These are phyloP conservation scores for Cynocephalus volans DNA, from an alignment of 2,113 vertebrate species.

Conservation along the genomic window DNA sequence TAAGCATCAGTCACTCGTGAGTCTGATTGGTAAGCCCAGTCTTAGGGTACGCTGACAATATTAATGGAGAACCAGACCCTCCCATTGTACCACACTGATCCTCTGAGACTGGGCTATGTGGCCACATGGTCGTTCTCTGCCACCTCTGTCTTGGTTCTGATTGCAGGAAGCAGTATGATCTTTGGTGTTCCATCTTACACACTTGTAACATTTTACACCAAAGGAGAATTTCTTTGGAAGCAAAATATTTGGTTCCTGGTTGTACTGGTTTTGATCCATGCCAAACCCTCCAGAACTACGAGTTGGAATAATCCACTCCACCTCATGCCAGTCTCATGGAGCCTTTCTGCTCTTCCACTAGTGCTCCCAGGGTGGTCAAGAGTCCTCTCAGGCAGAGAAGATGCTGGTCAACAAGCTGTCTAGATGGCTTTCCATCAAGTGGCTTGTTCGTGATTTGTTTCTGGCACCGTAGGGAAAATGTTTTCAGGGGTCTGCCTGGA, in stretches of 20 bases:
- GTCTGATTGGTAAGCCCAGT: neutral
- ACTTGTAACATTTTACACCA: neutral
- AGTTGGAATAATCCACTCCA: neutral
- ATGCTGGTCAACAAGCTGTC: neutral
- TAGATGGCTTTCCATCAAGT: neutral
- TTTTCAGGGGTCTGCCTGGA: neutral
- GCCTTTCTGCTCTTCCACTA: neutral
- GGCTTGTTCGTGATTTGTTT: constrained; percentile 9
- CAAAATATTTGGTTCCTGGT: constrained; percentile 24
- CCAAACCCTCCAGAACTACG: neutral
- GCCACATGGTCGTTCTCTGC: neutral
- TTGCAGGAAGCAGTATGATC: constrained; percentile 4
- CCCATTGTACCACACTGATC: neutral
- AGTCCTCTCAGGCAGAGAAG: neutral
- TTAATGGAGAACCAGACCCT: neutral
- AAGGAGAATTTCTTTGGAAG: neutral
- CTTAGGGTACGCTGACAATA: neutral
- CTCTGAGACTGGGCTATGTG: neutral
- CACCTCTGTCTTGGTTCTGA: neutral
- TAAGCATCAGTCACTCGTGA: neutral
- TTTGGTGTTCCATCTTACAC: neutral
- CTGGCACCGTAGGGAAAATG: neutral
- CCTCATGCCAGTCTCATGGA: neutral
- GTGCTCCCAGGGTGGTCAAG: neutral
- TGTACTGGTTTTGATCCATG: constrained; percentile 23